A percentile compares a stretch with the other conserved stretches of the same genome.
phyloP scores from a whole-genome alignment of 2,797 vertebrate species.

The Arvicola amphibius region DNA sequence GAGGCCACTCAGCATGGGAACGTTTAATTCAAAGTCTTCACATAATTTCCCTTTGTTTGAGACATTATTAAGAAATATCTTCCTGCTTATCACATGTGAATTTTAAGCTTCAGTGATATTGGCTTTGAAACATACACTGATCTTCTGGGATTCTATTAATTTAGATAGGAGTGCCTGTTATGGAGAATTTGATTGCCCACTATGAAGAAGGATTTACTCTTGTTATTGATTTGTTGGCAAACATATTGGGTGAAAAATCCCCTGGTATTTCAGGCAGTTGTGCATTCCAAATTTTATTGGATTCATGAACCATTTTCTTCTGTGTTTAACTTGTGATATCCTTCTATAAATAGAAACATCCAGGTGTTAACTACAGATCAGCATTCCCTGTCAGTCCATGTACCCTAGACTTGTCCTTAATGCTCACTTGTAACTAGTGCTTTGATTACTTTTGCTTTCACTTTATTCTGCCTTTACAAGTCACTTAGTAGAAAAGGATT shows the following conservation, averaged over 20 bases:
- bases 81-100: conserved; percentile 83
- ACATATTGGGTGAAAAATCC: conserved; percentile 92
- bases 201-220: conserved; percentile 91
- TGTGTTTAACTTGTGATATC: conserved; percentile 82
- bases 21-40: conserved; percentile 86
- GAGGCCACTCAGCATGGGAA: conserved; percentile 81
- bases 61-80: conserved; percentile 92
- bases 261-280: conserved; percentile 86
- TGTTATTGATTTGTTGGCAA: conserved; percentile 94
- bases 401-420: conserved; percentile 56
- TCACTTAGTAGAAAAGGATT: conserved; percentile 8
- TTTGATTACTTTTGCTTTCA: conserved; percentile 76
- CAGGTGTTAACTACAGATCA: conserved; percentile 78
- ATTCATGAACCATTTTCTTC: conserved; percentile 82
- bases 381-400: conserved; percentile 63
- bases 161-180: conserved; percentile 90
- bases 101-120: conserved; percentile 89
- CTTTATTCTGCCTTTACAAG: conserved; percentile 52
- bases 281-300: conserved; percentile 85
- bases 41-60: conserved; percentile 93
- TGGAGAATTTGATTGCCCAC: conserved; percentile 90
- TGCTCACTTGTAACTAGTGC: conserved; percentile 18
- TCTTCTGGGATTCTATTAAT: conserved; percentile 92
- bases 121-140: conserved; percentile 88
- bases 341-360: conserved; percentile 81